Base-by-base conservation (phyloP, 1,140 invertebrate genomes). In the Mylabris phalerata region DNA sequence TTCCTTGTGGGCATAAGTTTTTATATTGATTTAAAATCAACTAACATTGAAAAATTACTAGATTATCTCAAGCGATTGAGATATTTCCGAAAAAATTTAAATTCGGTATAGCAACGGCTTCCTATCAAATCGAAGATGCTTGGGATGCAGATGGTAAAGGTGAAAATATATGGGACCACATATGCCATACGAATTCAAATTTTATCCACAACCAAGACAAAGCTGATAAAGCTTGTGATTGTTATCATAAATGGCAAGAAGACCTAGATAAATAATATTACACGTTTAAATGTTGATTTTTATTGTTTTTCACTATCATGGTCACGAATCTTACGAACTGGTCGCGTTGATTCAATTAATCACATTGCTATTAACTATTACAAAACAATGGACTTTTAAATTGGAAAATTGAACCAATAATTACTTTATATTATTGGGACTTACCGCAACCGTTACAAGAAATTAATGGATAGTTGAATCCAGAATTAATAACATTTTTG, bases 271-370 rank as follows among this genome's bases (percentile, higher is more conserved):
- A 79, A 63, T n/a, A n/a, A n/a, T n/a, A 65, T 71, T 10, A 59
- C 80, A 27, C 76, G 77, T 4, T 60, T 80, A 27, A 76, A 76
- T 4, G 79, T 82, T 2, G 63, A 75, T 42, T 75, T 72, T 56
- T 79, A 79, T 52, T 71, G 83, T 25, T 78, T 84, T 66, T 86
- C 83, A 0, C 71, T 86, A 55, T 80, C 81, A 9, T 86, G 84
- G 84, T 60, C 79, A 3, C 64, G 81, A 48, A 62, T 72, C 43
- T 55, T 72, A 49, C 71, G 69, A 25, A 55, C 38, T 9, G 64
- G 64, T 13, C 41, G 27, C 6, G 25, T 44, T 9, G 50, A 51
- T 41, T n/a, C 43, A 4, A 52, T 64, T n/a, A 64, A 59, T 54
- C 41, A 56, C 50, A 32, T 38, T 9, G 63, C 60, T 3, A 27